Conservation (phyloP, 2,888 invertebrate genomes). For the Papilio protenor region DNA sequence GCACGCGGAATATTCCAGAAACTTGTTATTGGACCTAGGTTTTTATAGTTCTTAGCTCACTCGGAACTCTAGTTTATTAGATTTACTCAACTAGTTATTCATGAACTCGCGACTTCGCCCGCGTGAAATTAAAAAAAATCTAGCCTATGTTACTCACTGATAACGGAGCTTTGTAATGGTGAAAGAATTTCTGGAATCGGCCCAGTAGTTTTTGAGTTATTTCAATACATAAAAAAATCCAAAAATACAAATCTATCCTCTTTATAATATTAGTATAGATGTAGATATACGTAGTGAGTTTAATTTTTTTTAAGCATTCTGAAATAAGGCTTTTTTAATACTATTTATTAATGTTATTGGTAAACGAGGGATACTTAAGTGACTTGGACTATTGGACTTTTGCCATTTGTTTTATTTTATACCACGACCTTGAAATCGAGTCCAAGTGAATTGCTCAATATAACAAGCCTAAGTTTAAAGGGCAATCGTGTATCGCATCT, state of each 20-base stretch:
- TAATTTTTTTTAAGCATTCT: too few relatives aligned
- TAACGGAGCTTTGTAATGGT: too few relatives aligned
- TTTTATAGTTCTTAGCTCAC: neutral
- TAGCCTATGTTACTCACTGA: too few relatives aligned
- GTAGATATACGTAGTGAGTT: too few relatives aligned
- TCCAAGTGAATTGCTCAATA: neutral
- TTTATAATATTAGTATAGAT: too few relatives aligned
- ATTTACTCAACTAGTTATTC: neutral
- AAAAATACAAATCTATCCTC: too few relatives aligned
- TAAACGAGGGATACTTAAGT: neutral
- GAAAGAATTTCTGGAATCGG: too few relatives aligned
- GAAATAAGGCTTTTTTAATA: neutral
- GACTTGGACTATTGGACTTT: neutral
- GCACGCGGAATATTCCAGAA: constrained; percentile 46
- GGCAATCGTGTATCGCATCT: too few relatives aligned
- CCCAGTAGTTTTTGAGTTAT: too few relatives aligned
- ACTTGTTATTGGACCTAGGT: constrained; percentile 13
- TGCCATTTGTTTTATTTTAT: neutral
- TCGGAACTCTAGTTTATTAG: neutral
- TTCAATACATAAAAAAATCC: too few relatives aligned
- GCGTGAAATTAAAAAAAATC: too few relatives aligned
- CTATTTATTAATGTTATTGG: neutral
- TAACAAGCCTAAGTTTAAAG: neutral
- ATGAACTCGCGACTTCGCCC: too few relatives aligned
- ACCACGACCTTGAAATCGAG: constrained; percentile 5